phyloP scores from a whole-genome alignment of 92 coral and sea anemone species.

The Paragorgia papillata region DNA sequence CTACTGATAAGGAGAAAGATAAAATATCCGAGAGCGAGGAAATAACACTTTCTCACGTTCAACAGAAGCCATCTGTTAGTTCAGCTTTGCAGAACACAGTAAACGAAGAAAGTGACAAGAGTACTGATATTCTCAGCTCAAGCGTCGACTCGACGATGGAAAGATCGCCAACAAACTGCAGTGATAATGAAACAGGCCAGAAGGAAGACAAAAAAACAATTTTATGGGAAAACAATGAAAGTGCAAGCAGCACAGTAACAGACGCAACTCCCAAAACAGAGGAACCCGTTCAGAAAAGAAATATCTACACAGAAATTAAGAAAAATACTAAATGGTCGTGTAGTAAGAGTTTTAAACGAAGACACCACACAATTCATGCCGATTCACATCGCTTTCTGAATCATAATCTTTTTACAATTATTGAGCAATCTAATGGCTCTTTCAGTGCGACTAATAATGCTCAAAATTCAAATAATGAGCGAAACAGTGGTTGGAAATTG shows the following conservation, averaged over 20 bases:
- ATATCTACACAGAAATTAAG: constrained; percentile 34
- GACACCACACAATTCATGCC: constrained; percentile 36
- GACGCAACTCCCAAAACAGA: background rate
- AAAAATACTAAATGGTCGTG: constrained; percentile 37
- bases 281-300: constrained; percentile 9
- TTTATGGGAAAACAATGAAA: background rate
- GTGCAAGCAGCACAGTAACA: background rate
- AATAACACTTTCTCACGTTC: constrained; percentile 14
- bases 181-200: background rate
- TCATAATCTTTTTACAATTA: constrained; percentile 29
- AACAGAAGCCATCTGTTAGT: background rate
- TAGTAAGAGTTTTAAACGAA: constrained; percentile 24
- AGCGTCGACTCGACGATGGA: background rate
- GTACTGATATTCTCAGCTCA: background rate
- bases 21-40: constrained; percentile 23
- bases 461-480: background rate
- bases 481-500: background rate
- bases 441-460: constrained; percentile 2
- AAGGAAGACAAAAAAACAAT: background rate
- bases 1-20: constrained; percentile 5
- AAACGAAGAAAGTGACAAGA: background rate
- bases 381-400: constrained; percentile 12
- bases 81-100: background rate
- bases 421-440: constrained; percentile 31
- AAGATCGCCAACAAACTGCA: background rate